A percentile compares a stretch with the other conserved stretches of the same genome.
These are phyloP conservation scores for Agrotis clavis DNA, from an alignment of 2,888 invertebrate species.

Conservation along the genomic window DNA sequence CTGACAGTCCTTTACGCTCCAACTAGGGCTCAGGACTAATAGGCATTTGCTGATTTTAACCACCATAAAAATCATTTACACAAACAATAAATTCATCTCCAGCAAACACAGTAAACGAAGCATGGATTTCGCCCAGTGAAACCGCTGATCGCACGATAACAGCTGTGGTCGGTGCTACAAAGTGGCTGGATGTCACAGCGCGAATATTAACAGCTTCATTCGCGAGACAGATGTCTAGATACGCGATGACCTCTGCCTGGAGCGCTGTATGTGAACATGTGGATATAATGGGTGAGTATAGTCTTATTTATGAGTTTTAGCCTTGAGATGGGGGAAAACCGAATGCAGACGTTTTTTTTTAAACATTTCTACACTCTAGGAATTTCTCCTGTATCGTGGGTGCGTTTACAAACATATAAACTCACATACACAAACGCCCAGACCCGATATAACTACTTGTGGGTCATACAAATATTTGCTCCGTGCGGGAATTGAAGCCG, in stretches of 20 bases:
- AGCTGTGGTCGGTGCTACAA: conserved; percentile 68
- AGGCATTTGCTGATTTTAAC: too few species aligned
- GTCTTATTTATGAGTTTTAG: conserved; percentile 32
- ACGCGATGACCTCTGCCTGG: conserved; percentile 56
- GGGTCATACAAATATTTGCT: too few species aligned
- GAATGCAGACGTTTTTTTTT: too few species aligned
- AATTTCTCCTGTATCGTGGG: too few species aligned
- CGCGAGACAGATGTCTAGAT: conserved; percentile 74
- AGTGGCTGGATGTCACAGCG: conserved; percentile 69
- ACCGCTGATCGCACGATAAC: conserved; percentile 70
- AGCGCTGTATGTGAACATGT: conserved; percentile 47
- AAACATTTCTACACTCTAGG: too few species aligned
- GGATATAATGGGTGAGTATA: conserved; percentile 41
- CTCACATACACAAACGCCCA: too few species aligned
- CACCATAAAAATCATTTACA: too few species aligned
- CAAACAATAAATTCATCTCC: conserved; percentile 10
- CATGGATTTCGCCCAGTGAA: conserved; percentile 70
- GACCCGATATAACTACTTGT: too few species aligned
- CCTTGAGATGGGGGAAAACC: background rate
- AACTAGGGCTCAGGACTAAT: too few species aligned
- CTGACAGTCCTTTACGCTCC: too few species aligned
- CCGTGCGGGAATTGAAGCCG: too few species aligned
- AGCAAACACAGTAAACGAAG: conserved; percentile 19
- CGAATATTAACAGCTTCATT: conserved; percentile 79
- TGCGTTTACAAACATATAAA: too few species aligned